Percentiles rank a stretch among this genome's conserved stretches.
phyloP scores from a whole-genome alignment of 1,140 invertebrate species.

The Tetramorium simillimum region DNA sequence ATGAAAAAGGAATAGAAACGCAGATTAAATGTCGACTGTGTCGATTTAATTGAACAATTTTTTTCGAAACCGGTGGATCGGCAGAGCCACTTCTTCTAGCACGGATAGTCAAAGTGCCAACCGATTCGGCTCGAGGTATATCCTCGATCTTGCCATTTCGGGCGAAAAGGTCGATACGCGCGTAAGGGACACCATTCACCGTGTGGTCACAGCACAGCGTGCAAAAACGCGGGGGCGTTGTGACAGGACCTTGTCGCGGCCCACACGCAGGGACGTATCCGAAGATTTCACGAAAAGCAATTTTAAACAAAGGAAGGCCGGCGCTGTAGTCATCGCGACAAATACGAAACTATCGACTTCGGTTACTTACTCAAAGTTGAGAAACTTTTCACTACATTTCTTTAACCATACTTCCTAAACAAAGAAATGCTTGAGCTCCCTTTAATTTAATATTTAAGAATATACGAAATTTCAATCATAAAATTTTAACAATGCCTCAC shows the following conservation, averaged over 20 bases:
- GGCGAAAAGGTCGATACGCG: constrained; percentile 79
- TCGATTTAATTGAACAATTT: neutral
- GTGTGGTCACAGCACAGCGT: constrained; percentile 65
- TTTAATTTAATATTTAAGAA: neutral
- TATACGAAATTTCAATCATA: neutral
- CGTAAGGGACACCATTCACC: constrained; percentile 76
- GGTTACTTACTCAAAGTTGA: neutral
- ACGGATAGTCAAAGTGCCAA: constrained; percentile 64
- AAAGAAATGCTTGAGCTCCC: neutral
- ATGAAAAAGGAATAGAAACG: neutral
- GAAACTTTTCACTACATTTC: neutral
- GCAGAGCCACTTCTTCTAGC: constrained; percentile 9
- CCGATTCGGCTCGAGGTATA: constrained; percentile 73
- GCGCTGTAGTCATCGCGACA: neutral
- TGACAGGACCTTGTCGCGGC: constrained; percentile 82
- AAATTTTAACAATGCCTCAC: neutral
- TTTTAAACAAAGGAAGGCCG: constrained; percentile 17
- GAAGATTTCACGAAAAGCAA: constrained; percentile 70
- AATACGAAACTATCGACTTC: neutral
- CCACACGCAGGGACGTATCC: constrained; percentile 81
- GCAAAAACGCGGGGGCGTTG: constrained; percentile 79
- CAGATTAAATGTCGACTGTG: neutral
- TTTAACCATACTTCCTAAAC: neutral
- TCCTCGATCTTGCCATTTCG: constrained; percentile 79
- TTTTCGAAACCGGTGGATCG: neutral